A percentile compares a stretch with the other conserved stretches of the same genome.
Evolutionary conservation across 2,888 invertebrate species (phyloP).

Genomic region (Hoplodrina blanda): DNA sequence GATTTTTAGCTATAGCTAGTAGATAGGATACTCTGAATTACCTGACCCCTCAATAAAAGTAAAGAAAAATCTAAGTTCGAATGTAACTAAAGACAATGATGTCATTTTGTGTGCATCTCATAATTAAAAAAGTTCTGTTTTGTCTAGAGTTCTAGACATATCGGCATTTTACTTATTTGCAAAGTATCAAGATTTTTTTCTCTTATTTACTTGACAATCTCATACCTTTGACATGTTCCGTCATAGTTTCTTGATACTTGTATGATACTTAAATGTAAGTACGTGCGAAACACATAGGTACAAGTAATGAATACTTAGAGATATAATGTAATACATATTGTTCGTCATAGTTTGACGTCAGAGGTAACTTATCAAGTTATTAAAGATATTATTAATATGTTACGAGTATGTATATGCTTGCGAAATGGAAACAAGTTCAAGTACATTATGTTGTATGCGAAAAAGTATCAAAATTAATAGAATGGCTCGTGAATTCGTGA

Average conservation of each 20-base stretch:
- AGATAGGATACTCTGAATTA: no score
- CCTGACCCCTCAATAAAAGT: no score
- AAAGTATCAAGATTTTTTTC: neutral
- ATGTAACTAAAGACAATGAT: neutral
- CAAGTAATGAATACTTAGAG: slow-evolving; percentile 11
- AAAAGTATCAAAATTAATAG: neutral
- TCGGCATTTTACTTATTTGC: slow-evolving; percentile 8
- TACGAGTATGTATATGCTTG: neutral
- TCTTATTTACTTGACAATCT: neutral
- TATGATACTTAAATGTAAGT: neutral
- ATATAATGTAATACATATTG: slow-evolving; percentile 1
- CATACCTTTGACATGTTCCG: neutral
- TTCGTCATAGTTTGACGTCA: slow-evolving; percentile 26
- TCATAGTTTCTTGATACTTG: no score
- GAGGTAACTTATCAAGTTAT: slow-evolving; percentile 14
- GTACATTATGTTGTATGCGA: neutral
- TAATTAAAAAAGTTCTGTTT: neutral
- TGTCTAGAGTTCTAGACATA: neutral
- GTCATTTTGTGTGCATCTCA: neutral
- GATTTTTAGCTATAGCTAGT: no score
- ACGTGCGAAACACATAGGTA: slow-evolving; percentile 2
- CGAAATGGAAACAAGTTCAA: slow-evolving; percentile 13
- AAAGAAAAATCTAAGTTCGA: neutral
- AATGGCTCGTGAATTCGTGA: neutral
- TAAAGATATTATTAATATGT: slow-evolving; percentile 9